Evolutionary conservation across 2,113 vertebrate genomes (phyloP).

Genomic region (Myanophis thanlyinensis): DNA sequence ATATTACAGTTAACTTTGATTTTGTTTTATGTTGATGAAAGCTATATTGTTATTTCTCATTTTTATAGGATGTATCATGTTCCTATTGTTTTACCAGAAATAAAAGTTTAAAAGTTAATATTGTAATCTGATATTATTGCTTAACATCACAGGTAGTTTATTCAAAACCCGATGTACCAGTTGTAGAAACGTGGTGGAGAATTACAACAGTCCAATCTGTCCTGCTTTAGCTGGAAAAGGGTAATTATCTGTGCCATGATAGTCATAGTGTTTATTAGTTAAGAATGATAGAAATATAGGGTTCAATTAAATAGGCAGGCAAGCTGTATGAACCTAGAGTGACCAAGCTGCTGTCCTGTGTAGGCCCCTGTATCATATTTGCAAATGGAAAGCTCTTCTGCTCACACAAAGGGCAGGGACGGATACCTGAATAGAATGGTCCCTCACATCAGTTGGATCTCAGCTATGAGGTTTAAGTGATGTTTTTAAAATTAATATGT

Average conservation of each 20-base stretch:
- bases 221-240: slow-evolving; percentile 84
- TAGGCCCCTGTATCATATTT: neutral
- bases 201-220: slow-evolving; percentile 89
- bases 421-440: neutral
- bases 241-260: slow-evolving; percentile 65
- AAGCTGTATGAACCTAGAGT: neutral
- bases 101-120: neutral
- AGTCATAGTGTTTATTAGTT: neutral
- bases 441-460: no score
- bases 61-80: neutral
- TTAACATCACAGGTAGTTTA: slow-evolving; percentile 82
- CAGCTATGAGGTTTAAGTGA: neutral
- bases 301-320: neutral
- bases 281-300: neutral
- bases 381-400: neutral
- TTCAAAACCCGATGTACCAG: slow-evolving; percentile 92
- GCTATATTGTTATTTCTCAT: neutral
- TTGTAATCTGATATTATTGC: neutral
- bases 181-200: slow-evolving; percentile 81
- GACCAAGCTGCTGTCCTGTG: no score
- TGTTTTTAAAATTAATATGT: no score
- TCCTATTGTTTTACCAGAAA: neutral
- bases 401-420: neutral
- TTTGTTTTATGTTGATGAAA: neutral
- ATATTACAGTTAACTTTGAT: neutral